These are phyloP conservation scores for Entomobrya multifasciata DNA, from an alignment of 2,888 invertebrate genomes.

Conservation along the genomic window DNA sequence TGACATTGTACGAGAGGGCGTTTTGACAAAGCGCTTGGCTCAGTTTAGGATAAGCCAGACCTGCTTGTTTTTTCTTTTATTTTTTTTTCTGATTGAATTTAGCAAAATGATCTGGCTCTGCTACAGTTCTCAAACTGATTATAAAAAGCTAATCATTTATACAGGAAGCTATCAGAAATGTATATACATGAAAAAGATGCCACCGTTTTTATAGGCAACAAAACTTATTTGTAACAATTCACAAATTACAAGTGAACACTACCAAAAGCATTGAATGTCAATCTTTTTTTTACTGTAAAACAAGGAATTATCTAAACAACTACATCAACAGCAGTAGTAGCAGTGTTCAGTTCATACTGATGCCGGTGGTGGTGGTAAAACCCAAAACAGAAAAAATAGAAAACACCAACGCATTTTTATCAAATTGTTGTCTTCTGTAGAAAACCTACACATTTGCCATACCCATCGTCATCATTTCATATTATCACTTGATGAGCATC, in stretches of 20 bases:
- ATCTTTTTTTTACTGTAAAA: conserved; percentile 61
- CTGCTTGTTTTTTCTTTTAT: conserved; percentile 37
- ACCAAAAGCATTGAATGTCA: not conserved
- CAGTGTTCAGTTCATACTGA: too few species aligned
- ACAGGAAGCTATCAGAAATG: conserved; percentile 18
- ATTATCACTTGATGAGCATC: conserved; percentile 13
- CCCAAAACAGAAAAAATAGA: conserved; percentile 7
- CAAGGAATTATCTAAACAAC: conserved; percentile 68
- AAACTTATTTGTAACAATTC: too few species aligned
- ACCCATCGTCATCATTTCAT: conserved; percentile 19
- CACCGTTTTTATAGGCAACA: not conserved
- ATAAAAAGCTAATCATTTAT: not conserved
- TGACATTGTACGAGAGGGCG: conserved; percentile 14
- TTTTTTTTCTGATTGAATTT: not conserved
- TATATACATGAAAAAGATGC: conserved; percentile 8
- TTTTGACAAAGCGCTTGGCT: conserved; percentile 38
- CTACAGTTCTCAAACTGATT: conserved; percentile 29
- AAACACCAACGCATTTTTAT: conserved; percentile 58
- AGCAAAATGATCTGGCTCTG: conserved; percentile 49
- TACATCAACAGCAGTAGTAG: too few species aligned
- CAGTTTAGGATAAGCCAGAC: conserved; percentile 38
- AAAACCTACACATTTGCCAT: conserved; percentile 35
- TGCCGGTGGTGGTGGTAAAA: not conserved
- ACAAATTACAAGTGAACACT: conserved; percentile 2
- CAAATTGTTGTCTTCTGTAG: not conserved